phyloP scores from a whole-genome alignment of 2,797 vertebrate genomes.

The Bradypus variegatus region DNA sequence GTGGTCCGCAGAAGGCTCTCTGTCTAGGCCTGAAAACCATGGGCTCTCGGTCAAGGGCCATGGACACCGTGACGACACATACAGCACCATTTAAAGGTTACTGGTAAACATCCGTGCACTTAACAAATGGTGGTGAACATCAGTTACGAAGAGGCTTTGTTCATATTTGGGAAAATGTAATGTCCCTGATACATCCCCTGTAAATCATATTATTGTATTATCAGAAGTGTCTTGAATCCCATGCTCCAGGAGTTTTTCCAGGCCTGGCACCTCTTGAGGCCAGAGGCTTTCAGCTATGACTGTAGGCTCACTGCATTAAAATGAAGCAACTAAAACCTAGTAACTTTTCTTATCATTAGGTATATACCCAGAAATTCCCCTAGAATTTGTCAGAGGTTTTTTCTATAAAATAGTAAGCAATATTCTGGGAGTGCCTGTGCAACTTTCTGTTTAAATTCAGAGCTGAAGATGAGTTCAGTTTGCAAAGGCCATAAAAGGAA shows the following conservation, averaged over 20 bases:
- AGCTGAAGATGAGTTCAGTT: neutral
- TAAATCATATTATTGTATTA: neutral
- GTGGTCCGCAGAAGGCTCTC: neutral
- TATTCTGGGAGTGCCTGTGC: rapidly evolving
- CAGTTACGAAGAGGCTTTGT: neutral
- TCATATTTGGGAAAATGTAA: neutral
- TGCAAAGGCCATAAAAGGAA: neutral
- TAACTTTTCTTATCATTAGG: neutral
- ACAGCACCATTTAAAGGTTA: rapidly evolving
- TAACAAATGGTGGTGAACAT: neutral
- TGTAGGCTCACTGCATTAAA: neutral
- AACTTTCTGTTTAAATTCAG: neutral
- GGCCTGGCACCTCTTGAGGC: neutral
- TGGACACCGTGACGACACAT: no score
- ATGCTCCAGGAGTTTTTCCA: neutral
- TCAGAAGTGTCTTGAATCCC: neutral
- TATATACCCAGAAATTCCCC: rapidly evolving
- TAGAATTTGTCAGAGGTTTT: rapidly evolving
- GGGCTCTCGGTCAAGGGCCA: no score
- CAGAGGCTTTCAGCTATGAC: neutral
- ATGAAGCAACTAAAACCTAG: neutral
- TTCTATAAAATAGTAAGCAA: neutral
- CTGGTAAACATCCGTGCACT: neutral
- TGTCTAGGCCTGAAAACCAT: neutral
- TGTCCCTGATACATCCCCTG: neutral